phyloP scores from a whole-genome alignment of 2,888 invertebrate genomes.

The Molanna angustata region DNA sequence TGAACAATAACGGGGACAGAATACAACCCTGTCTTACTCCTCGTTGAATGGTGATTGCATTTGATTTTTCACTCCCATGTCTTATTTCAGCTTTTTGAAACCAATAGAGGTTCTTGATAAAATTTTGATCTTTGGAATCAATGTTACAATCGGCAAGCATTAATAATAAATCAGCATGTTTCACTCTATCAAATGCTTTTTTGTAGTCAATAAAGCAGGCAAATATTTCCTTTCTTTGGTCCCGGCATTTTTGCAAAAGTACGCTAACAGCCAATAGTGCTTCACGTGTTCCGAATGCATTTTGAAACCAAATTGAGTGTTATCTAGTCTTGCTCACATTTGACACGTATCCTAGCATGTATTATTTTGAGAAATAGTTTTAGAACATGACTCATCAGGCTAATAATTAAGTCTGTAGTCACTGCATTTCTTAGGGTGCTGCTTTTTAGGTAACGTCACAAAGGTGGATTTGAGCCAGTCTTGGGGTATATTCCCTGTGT shows the following conservation, averaged over 20 bases:
- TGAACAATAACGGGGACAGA: constrained; percentile 2
- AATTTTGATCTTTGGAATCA: not conserved
- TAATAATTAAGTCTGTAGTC: not conserved
- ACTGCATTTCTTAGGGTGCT: not conserved
- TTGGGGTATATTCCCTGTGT: too few relatives aligned
- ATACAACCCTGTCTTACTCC: constrained; percentile 3
- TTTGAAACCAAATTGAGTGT: not conserved
- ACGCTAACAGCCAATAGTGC: not conserved
- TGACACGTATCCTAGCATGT: not conserved
- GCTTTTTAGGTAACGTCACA: not conserved
- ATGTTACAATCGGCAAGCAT: not conserved
- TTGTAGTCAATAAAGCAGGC: not conserved
- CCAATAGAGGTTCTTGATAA: constrained; percentile 5
- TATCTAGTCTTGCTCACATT: not conserved
- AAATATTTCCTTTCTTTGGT: not conserved
- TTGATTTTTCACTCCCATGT: not conserved
- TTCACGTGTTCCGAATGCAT: not conserved
- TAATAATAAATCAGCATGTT: not conserved
- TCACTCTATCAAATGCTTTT: constrained; percentile 3
- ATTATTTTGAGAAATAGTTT: constrained; percentile 2
- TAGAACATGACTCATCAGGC: constrained; percentile 4
- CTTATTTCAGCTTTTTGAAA: not conserved
- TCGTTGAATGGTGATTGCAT: not conserved
- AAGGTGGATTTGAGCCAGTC: not conserved
- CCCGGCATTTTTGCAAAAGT: not conserved